Evolutionary conservation across 2,113 vertebrate genomes (phyloP).

Genomic region (Rhabdomys dilectus): DNA sequence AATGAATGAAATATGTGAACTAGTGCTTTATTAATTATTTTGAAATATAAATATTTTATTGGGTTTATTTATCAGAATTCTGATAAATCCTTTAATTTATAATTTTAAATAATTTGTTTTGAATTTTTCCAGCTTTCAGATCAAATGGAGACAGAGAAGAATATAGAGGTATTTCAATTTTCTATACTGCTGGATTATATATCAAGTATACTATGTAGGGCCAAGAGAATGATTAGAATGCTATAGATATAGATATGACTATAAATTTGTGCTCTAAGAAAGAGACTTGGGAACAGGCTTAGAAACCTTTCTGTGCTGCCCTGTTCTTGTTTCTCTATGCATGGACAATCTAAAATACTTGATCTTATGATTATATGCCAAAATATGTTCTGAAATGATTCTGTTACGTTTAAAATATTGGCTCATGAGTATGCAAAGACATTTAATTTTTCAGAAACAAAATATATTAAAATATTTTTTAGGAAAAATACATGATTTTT

Average conservation of each 20-base stretch:
- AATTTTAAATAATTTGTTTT: conserved; percentile 57
- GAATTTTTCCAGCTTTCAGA: conserved; percentile 78
- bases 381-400: conserved; percentile 33
- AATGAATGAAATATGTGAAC: conserved; percentile 13
- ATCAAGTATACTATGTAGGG: background rate
- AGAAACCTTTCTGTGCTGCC: background rate
- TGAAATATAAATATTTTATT: background rate
- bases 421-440: background rate
- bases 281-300: background rate
- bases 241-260: background rate
- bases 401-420: conserved; percentile 52
- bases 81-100: conserved; percentile 32
- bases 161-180: conserved; percentile 79
- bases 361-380: conserved; percentile 19
- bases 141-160: conserved; percentile 69
- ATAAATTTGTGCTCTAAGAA: background rate
- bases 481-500: conserved; percentile 11
- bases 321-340: background rate
- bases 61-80: background rate
- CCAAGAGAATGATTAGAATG: conserved; percentile 38
- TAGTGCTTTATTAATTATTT: conserved; percentile 19
- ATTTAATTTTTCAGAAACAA: conserved; percentile 33
- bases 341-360: conserved; percentile 42
- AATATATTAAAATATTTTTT: background rate
- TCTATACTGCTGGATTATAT: conserved; percentile 31